Evolutionary conservation across 2,888 invertebrate species (phyloP), one percentile per base, ranked within the genome.

Genomic region (Prosopocoilus inquinatus): DNA sequence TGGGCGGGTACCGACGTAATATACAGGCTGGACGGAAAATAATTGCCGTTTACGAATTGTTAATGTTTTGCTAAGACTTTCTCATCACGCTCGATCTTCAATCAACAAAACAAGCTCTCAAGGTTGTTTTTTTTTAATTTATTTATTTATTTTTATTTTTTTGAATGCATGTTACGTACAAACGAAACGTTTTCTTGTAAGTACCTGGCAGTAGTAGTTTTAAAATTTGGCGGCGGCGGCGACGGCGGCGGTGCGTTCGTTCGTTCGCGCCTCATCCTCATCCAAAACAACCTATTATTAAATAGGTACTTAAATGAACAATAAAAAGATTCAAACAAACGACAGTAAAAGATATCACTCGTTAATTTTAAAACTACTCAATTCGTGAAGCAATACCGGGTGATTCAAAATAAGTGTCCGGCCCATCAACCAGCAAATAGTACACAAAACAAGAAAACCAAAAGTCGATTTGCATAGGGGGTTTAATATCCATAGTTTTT

Each of bases 301-400:
- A n/a, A n/a, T n/a, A n/a, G n/a, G 36, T 51, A 48, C n/a, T n/a
- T 50, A 35, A 55, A 47, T 47, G 13, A 47, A 39, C n/a, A n/a
- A n/a, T n/a, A n/a, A n/a, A n/a, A n/a, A n/a, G n/a, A n/a, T n/a
- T n/a, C n/a, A n/a, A n/a, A n/a, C n/a, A n/a, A n/a, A n/a, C n/a
- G n/a, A n/a, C n/a, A n/a, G n/a, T 13, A 7, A 39, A 50, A 28
- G 45, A 50, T 50, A 38, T 39, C 35, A 16, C 46, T 55, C 50
- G 38, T 46, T 50, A 55, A 57, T 57, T 57, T 57, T 57, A 53
- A 54, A 54, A 60, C 52, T 54, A 50, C 49, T 43, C 38, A 52
- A 47, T 48, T 55, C 50, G 50, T 57, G 53, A 63, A 59, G 60
- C 61, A 49, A n/a, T n/a, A n/a, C n/a, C n/a, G n/a, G n/a, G n/a